Conservation (phyloP, 2,113 vertebrate species). For the Sander lucioperca region DNA sequence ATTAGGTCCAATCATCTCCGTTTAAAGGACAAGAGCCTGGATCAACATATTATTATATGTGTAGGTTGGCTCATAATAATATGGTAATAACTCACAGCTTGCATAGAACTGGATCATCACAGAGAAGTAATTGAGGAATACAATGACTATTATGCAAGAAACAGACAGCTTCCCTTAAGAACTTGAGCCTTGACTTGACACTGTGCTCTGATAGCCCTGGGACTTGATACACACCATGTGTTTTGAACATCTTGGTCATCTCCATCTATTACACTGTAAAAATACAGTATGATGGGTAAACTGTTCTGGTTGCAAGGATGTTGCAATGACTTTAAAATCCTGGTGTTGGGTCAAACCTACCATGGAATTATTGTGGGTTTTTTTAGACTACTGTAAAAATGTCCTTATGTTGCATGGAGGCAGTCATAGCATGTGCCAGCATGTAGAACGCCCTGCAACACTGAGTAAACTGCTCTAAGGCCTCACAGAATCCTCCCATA, state of each 20-base stretch:
- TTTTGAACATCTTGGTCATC: neutral
- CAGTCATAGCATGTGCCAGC: slow-evolving; percentile 1
- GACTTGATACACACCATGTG: neutral
- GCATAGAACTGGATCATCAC: neutral
- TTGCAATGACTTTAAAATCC: neutral
- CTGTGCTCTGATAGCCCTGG: neutral
- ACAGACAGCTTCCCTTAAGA: neutral
- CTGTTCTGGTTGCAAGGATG: no score
- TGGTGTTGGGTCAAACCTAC: neutral
- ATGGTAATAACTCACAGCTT: neutral
- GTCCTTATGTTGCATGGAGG: neutral
- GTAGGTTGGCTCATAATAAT: no score
- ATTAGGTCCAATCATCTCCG: neutral
- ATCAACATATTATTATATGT: neutral
- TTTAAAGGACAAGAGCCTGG: neutral
- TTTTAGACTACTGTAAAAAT: neutral
- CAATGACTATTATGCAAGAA: neutral
- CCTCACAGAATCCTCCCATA: neutral
- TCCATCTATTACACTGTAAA: neutral
- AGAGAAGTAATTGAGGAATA: neutral
- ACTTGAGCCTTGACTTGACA: neutral
- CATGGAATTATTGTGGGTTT: neutral
- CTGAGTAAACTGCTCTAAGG: neutral
- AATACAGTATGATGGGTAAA: neutral
- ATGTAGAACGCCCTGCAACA: slow-evolving; percentile 9